These are phyloP conservation scores for Antitype chi DNA, from an alignment of 2,888 invertebrate species.

Conservation along the genomic window DNA sequence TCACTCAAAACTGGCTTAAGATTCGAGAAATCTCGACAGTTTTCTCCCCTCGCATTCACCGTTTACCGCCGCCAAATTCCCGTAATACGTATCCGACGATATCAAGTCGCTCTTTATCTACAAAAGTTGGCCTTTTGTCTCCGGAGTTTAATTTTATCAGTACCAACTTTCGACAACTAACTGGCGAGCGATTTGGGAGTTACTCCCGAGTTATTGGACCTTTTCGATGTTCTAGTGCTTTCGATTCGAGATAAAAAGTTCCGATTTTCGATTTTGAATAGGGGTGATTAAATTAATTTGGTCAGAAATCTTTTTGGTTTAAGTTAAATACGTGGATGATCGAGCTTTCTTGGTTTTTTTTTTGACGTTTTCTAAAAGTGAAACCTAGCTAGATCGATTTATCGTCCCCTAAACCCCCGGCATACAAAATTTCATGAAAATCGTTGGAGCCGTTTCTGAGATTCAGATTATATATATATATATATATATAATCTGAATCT, in stretches of 20 bases:
- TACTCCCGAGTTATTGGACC: constrained; percentile 67
- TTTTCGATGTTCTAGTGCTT: constrained; percentile 60
- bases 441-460: too few relatives aligned
- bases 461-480: too few relatives aligned
- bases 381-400: too few relatives aligned
- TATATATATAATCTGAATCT: too few relatives aligned
- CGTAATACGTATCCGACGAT: constrained; percentile 73
- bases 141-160: constrained; percentile 82
- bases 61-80: constrained; percentile 48
- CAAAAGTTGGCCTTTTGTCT: constrained; percentile 82
- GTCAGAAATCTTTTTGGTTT: constrained; percentile 15
- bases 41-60: constrained; percentile 33
- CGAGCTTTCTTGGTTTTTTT: too few relatives aligned
- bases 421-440: too few relatives aligned
- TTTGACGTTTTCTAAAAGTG: too few relatives aligned
- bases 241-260: constrained; percentile 65
- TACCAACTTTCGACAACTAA: constrained; percentile 69
- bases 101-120: constrained; percentile 80
- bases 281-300: constrained; percentile 42
- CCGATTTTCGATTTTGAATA: constrained; percentile 50
- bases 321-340: too few relatives aligned
- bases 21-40: constrained; percentile 33
- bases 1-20: constrained; percentile 16
- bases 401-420: too few relatives aligned
- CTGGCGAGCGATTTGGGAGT: constrained; percentile 65